A percentile compares a stretch with the other conserved stretches of the same genome.
These are phyloP conservation scores for Lerista edwardsae DNA, from an alignment of 2,797 vertebrate genomes.

Conservation along the genomic window DNA sequence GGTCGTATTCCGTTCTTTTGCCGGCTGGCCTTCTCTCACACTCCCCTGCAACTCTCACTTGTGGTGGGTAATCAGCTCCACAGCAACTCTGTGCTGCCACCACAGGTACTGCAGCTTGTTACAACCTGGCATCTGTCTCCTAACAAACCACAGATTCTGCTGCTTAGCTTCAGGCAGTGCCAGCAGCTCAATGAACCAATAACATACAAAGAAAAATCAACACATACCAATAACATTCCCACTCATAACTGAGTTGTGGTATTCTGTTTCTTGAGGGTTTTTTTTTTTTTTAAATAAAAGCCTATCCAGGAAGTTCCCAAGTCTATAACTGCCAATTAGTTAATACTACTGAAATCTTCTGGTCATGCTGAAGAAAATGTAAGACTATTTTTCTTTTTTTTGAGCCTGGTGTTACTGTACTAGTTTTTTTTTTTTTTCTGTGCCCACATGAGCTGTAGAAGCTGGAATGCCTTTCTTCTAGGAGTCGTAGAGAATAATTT, in stretches of 20 bases:
- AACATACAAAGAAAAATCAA: too few relatives aligned
- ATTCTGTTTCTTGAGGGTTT: not conserved
- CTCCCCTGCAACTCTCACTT: too few relatives aligned
- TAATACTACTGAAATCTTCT: not conserved
- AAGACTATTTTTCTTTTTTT: not conserved
- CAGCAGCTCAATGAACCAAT: too few relatives aligned
- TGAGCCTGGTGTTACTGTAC: not conserved
- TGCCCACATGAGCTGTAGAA: conserved; percentile 24
- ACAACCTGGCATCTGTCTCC: too few relatives aligned
- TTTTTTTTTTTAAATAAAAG: not conserved
- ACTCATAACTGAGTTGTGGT: not conserved
- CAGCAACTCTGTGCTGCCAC: too few relatives aligned
- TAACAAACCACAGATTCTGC: too few relatives aligned
- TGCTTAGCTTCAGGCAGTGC: too few relatives aligned
- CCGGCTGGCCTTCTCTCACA: too few relatives aligned
- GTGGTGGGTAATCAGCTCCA: too few relatives aligned
- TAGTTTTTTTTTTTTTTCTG: conserved; percentile 42
- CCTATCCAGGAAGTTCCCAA: not conserved
- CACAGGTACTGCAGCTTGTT: too few relatives aligned
- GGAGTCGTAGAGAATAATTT: conserved; percentile 43
- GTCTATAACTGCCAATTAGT: not conserved
- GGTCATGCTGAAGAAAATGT: not conserved
- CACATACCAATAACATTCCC: too few relatives aligned
- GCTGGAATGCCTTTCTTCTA: conserved; percentile 37
- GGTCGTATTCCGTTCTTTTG: too few relatives aligned